Evolutionary conservation across 2,797 vertebrate species (phyloP).

Genomic region (Sebastes nivosus): DNA sequence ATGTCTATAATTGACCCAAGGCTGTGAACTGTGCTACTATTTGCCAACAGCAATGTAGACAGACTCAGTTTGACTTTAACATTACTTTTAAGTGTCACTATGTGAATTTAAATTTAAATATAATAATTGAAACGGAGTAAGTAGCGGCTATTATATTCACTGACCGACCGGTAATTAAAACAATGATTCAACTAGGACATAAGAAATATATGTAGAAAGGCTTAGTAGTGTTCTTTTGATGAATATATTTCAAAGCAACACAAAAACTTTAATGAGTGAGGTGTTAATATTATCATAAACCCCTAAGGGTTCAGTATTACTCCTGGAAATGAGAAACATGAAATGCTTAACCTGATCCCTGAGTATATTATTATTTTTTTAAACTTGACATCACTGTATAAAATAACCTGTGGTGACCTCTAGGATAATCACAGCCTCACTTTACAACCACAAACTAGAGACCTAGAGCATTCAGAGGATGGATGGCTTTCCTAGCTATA

Average conservation of each 20-base stretch:
- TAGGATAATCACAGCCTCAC: too few relatives aligned
- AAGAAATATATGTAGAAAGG: not conserved
- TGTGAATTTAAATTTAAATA: not conserved
- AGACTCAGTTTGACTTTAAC: not conserved
- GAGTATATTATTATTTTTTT: not conserved
- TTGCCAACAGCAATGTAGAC: not conserved
- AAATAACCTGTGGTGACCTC: too few relatives aligned
- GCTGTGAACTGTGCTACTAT: not conserved
- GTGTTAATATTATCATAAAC: not conserved
- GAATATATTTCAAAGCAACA: not conserved
- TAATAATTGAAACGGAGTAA: not conserved
- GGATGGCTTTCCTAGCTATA: too few relatives aligned
- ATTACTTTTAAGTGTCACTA: not conserved
- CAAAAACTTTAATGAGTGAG: not conserved
- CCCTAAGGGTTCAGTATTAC: not conserved
- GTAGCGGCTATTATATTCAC: not conserved
- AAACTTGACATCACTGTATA: rapidly evolving
- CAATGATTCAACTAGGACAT: not conserved
- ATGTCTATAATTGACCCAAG: conserved; percentile 4
- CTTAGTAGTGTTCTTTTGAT: not conserved
- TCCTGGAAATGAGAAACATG: not conserved
- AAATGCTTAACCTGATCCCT: not conserved
- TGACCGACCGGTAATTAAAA: not conserved
- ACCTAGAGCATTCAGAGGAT: too few relatives aligned
- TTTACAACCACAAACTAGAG: too few relatives aligned